Percentiles rank a stretch among this genome's conserved stretches.
These are phyloP conservation scores for Acromyrmex heyeri DNA, from an alignment of 1,140 invertebrate species.

Conservation along the genomic window DNA sequence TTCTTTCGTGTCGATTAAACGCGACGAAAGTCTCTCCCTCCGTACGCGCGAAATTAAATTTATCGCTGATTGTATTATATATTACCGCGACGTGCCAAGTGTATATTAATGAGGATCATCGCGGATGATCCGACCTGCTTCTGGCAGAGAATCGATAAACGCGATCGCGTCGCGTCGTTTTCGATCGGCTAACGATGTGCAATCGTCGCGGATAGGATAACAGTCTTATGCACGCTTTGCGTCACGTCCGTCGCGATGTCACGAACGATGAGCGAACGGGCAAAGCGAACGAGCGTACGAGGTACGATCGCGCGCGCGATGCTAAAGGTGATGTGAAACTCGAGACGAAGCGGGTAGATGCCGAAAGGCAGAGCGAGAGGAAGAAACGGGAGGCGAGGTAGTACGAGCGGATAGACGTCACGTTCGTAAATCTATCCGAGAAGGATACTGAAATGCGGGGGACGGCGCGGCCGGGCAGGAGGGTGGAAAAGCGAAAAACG, in stretches of 20 bases:
- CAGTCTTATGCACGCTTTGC: background rate
- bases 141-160: background rate
- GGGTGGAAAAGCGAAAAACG: constrained; percentile 59
- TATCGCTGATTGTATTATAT: background rate
- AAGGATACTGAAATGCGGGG: constrained; percentile 46
- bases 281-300: background rate
- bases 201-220: background rate
- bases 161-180: background rate
- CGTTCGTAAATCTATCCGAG: constrained; percentile 59
- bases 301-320: constrained; percentile 37
- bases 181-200: background rate
- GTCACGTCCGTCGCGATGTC: constrained; percentile 51
- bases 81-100: background rate
- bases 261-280: background rate
- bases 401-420: constrained; percentile 15
- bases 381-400: background rate
- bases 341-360: constrained; percentile 65
- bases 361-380: constrained; percentile 34
- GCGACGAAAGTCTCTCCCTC: constrained; percentile 3
- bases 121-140: background rate
- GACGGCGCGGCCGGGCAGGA: background rate
- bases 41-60: constrained; percentile 20
- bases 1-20: background rate
- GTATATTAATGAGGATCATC: constrained; percentile 20
- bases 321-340: constrained; percentile 74